Conservation (phyloP, 2,888 invertebrate genomes). For the Lycocerus yunnanus region DNA sequence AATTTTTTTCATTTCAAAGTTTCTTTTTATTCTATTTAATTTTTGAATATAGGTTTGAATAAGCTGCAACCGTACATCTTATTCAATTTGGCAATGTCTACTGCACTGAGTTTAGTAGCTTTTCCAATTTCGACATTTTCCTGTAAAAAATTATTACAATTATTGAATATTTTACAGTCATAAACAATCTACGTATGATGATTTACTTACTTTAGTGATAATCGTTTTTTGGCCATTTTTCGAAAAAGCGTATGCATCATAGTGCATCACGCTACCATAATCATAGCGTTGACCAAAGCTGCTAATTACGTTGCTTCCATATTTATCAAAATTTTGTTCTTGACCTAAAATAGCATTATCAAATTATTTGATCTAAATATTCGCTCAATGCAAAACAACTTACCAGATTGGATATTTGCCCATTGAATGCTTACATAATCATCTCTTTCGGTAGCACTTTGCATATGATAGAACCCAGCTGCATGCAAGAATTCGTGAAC, state of each 20-base stretch:
- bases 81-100: slow-evolving; percentile 62
- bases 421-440: no score
- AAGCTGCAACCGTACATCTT: slow-evolving; percentile 58
- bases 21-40: no score
- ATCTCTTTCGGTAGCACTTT: no score
- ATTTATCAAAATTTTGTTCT: slow-evolving; percentile 69
- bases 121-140: slow-evolving; percentile 61
- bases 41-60: no score
- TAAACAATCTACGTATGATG: background rate
- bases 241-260: slow-evolving; percentile 69
- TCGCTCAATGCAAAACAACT: slow-evolving; percentile 1
- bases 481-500: no score
- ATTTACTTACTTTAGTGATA: slow-evolving; percentile 57
- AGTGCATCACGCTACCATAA: slow-evolving; percentile 76
- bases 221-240: slow-evolving; percentile 70
- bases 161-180: background rate
- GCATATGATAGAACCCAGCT: no score
- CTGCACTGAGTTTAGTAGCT: slow-evolving; percentile 61
- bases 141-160: slow-evolving; percentile 30
- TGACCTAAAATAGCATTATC: slow-evolving; percentile 49
- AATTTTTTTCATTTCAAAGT: no score
- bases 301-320: slow-evolving; percentile 65
- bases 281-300: slow-evolving; percentile 72
- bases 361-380: no score
- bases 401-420: slow-evolving; percentile 71